Conservation (phyloP, 2,113 vertebrate genomes). For the Daphoenositta chrysoptera region DNA sequence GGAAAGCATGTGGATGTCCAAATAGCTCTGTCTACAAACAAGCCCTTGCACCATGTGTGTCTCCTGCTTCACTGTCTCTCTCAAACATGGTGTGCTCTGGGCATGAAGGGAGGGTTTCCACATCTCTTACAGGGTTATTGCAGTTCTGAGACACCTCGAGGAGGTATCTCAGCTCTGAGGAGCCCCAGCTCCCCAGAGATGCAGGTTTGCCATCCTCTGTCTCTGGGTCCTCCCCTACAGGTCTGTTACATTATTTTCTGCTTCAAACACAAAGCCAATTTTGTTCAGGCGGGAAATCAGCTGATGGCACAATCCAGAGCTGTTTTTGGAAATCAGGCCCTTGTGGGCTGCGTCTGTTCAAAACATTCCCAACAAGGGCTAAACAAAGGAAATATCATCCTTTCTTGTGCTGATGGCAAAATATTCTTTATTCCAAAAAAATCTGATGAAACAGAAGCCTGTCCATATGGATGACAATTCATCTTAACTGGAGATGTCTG, state of each 20-base stretch:
- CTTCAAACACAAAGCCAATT: neutral
- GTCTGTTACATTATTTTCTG: neutral
- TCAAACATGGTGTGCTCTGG: accelerated
- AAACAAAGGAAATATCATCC: slow-evolving; percentile 1
- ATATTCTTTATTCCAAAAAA: neutral
- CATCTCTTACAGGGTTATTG: neutral
- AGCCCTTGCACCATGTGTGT: neutral
- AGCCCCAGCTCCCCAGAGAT: neutral
- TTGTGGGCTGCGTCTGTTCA: neutral
- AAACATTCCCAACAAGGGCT: neutral
- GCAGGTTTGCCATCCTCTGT: neutral
- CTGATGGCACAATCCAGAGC: neutral
- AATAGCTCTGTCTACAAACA: neutral
- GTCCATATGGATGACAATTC: neutral
- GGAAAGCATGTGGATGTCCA: neutral
- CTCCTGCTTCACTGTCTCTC: neutral
- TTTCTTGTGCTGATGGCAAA: neutral
- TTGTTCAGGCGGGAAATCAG: neutral
- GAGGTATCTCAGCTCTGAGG: neutral
- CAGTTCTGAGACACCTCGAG: neutral
- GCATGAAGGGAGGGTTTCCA: neutral
- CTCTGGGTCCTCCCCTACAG: accelerated
- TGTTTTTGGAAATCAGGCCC: neutral
- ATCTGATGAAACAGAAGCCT: neutral
- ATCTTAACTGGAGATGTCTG: neutral